A percentile compares a stretch with the other conserved stretches of the same genome.
These are phyloP conservation scores for Irena cyanogastra DNA, from an alignment of 2,113 vertebrate genomes.

Conservation along the genomic window DNA sequence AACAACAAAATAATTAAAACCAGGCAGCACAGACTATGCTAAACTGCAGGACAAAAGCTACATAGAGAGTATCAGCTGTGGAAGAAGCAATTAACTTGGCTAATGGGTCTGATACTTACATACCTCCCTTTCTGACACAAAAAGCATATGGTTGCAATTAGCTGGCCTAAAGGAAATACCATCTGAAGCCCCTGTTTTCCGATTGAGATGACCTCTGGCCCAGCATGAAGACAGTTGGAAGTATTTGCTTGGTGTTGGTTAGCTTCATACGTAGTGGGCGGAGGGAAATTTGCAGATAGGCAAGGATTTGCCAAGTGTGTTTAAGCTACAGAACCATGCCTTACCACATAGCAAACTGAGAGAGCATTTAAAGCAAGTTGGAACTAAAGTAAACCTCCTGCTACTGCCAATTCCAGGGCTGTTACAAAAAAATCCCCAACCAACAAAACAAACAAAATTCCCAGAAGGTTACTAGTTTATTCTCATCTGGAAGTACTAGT, in stretches of 20 bases:
- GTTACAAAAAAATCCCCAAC: neutral
- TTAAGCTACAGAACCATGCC: neutral
- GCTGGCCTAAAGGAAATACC: conserved; percentile 55
- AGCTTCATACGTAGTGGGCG: neutral
- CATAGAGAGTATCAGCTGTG: neutral
- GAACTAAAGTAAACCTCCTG: neutral
- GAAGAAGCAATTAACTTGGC: conserved; percentile 29
- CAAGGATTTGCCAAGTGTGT: neutral
- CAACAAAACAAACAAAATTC: neutral
- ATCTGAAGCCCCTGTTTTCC: conserved; percentile 64
- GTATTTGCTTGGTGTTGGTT: conserved; percentile 7
- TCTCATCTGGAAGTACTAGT: neutral
- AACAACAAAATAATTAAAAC: conserved; percentile 38
- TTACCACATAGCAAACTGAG: neutral
- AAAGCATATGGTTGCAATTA: conserved; percentile 67
- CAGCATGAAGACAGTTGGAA: conserved; percentile 41
- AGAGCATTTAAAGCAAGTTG: neutral
- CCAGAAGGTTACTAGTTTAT: neutral
- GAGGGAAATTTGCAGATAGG: neutral
- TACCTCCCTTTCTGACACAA: conserved; percentile 9
- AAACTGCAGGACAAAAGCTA: neutral
- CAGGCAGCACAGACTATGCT: neutral
- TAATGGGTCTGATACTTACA: conserved; percentile 8
- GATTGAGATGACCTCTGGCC: conserved; percentile 51
- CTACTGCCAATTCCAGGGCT: neutral